Base-by-base conservation (phyloP, 2,797 vertebrate genomes). In the Apogon hyalosoma region DNA sequence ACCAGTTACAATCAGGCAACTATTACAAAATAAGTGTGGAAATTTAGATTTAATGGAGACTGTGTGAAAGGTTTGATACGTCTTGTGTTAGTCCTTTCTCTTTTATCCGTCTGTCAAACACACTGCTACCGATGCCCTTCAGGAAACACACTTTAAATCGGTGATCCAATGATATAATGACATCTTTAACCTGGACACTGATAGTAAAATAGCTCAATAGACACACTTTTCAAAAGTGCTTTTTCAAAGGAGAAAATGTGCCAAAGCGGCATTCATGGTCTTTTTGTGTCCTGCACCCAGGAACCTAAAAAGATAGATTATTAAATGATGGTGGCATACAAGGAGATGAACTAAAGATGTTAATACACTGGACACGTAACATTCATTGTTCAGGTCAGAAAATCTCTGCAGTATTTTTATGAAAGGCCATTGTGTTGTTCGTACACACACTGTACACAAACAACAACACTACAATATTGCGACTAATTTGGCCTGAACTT, bases 131-230 rank as follows among this genome's bases (percentile, higher is more conserved):
- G 24, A 31, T n/a, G 42, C 48, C 14, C 11, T 59, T 24, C 16
- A 47, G 61, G 53, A 70, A 75, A 80, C 31, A 49, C 42, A 63
- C 31, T 73, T 70, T 53, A 59, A 61, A 69, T 59, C 36, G 21
- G 16, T 24, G 59, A 62, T 51, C 57, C 78, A 75, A 75, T 74
- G 51, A 62, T 71, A 55, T 71, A 78, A 80, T 66, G 58, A 73
- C 39, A 51, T 72, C 64, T 63, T 39, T 42, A 71, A 62, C 52
- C 50, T 53, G 59, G 58, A 71, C 62, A 64, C 64, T 56, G 60
- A 63, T 41, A 57, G 39, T 43, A 68, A 78, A 79, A 60, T 53
- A 18, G 41, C 48, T 52, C 69, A 38, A 59, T 55, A 69, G 19
- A 41, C 21, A 52, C 43, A 64, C 6, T 57, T 73, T 43, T 63